These are phyloP conservation scores for Neosilurus hyrtlii DNA, from an alignment of 2,797 vertebrate genomes.

Conservation along the genomic window DNA sequence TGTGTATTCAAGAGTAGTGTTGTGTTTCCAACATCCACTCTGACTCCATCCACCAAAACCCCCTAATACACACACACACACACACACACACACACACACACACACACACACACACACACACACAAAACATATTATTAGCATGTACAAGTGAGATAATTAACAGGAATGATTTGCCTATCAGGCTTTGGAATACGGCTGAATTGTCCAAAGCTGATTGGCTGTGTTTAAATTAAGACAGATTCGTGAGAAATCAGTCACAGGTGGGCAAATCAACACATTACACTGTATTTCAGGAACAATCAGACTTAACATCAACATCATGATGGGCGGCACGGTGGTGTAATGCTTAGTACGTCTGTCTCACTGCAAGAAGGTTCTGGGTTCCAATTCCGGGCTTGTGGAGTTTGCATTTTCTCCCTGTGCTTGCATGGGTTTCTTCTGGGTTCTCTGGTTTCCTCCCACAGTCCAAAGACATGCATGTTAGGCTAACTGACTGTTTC, in stretches of 20 bases:
- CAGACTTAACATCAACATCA: neutral
- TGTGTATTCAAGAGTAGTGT: conserved; percentile 76
- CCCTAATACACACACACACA: conserved; percentile 68
- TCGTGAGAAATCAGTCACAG: neutral
- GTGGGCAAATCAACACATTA: neutral
- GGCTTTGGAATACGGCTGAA: too few relatives aligned
- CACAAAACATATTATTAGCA: neutral
- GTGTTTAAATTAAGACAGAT: neutral
- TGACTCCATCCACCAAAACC: conserved; percentile 83
- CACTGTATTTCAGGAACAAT: neutral
- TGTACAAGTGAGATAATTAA: neutral
- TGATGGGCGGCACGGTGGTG: neutral
- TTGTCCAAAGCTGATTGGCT: neutral
- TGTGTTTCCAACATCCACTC: conserved; percentile 76
- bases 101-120: neutral
- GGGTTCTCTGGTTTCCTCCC: too few relatives aligned
- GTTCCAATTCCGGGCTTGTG: too few relatives aligned
- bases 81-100: conserved; percentile 24
- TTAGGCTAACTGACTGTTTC: too few relatives aligned
- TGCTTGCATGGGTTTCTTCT: too few relatives aligned
- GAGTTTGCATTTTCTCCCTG: too few relatives aligned
- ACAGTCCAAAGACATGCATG: too few relatives aligned
- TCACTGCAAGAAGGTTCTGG: too few relatives aligned
- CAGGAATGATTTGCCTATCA: neutral
- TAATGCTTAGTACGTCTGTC: too few relatives aligned